Conservation (phyloP, 2,888 invertebrate species). For the Acleris emargana region DNA sequence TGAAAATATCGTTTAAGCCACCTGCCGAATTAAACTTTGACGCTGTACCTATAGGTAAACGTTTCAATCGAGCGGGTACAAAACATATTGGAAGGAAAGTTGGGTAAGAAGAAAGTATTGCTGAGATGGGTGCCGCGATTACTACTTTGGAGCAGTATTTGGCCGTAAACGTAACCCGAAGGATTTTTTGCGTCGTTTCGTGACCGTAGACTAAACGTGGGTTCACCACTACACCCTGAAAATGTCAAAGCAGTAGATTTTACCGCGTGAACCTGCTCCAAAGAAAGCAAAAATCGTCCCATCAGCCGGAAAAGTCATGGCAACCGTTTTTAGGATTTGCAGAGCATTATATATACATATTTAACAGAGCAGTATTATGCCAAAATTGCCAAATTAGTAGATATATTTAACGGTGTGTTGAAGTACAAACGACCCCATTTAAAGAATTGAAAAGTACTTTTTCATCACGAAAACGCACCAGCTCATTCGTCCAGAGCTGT, state of each 20-base stretch:
- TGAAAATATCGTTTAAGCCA: too few species aligned
- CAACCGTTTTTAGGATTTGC: conserved; percentile 5
- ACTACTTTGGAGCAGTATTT: conserved; percentile 2
- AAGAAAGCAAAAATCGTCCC: conserved; percentile 7
- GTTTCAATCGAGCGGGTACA: conserved; percentile 4
- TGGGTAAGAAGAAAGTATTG: too few species aligned
- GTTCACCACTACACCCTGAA: conserved; percentile 1
- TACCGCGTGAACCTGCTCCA: neutral
- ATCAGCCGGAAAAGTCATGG: conserved; percentile 2
- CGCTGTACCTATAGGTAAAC: too few species aligned
- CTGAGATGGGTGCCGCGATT: conserved; percentile 28
- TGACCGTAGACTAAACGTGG: neutral
- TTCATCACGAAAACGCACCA: too few species aligned
- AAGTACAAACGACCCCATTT: too few species aligned
- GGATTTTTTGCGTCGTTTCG: too few species aligned
- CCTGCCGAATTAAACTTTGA: too few species aligned
- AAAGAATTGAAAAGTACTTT: too few species aligned
- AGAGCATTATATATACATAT: neutral
- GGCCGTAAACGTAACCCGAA: neutral
- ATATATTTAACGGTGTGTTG: too few species aligned
- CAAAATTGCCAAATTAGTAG: too few species aligned
- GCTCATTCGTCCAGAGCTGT: too few species aligned
- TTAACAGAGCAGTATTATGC: conserved; percentile 9
- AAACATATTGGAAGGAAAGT: neutral
- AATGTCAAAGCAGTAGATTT: conserved; percentile 10